phyloP scores from a whole-genome alignment of 2,888 invertebrate genomes.

The Idaea aversata region DNA sequence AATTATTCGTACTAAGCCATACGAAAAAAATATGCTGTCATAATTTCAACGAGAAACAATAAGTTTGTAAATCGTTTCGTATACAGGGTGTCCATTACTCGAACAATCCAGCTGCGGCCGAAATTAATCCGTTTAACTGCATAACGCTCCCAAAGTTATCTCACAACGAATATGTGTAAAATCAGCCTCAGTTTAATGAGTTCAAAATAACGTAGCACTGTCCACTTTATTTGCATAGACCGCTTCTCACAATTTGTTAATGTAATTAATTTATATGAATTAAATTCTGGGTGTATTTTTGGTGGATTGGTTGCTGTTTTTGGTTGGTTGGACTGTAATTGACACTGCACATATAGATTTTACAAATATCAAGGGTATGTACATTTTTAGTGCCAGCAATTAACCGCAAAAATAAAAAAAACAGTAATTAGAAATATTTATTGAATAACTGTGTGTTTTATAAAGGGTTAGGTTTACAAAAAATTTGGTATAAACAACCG shows the following conservation, averaged over 20 bases:
- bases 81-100: slow-evolving; percentile 60
- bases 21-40: not conserved
- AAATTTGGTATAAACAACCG: no score
- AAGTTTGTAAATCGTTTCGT: slow-evolving; percentile 45
- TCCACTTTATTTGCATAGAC: slow-evolving; percentile 41
- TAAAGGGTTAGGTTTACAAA: no score
- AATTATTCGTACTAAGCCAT: not conserved
- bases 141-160: slow-evolving; percentile 61
- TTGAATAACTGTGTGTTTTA: no score
- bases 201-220: slow-evolving; percentile 52
- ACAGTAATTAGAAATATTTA: no score
- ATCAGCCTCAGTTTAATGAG: slow-evolving; percentile 62
- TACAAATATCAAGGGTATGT: no score
- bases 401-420: no score
- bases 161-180: slow-evolving; percentile 56
- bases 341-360: slow-evolving; percentile 1
- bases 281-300: slow-evolving; percentile 16
- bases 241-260: slow-evolving; percentile 40
- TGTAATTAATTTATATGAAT: slow-evolving; percentile 38
- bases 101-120: slow-evolving; percentile 65
- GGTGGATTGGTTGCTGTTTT: slow-evolving; percentile 6
- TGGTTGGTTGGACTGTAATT: slow-evolving; percentile 3
- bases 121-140: slow-evolving; percentile 72
- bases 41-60: slow-evolving; percentile 35
- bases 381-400: no score